Evolutionary conservation across 2,888 invertebrate species (phyloP).

Genomic region (Tridacna gigas): DNA sequence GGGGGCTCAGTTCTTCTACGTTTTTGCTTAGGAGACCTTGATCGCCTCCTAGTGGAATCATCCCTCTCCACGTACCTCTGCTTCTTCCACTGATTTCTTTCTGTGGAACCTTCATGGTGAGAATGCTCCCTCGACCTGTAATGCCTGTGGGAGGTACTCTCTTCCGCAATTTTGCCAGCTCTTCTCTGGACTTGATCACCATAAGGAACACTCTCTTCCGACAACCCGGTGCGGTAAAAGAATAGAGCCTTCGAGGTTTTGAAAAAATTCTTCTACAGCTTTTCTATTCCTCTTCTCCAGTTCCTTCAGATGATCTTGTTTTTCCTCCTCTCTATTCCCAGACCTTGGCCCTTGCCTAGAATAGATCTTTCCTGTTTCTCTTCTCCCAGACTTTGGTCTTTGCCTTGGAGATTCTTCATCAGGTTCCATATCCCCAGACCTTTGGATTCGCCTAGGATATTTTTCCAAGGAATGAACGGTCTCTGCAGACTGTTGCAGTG

Average conservation of each 20-base stretch:
- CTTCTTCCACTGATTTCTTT: no score
- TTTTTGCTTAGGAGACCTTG: no score
- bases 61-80: no score
- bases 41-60: no score
- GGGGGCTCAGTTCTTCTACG: no score
- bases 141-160: background rate
- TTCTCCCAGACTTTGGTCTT: background rate
- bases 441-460: background rate
- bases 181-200: background rate
- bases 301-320: background rate
- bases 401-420: background rate
- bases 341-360: background rate
- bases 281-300: background rate
- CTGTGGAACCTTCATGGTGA: background rate
- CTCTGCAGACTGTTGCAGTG: background rate
- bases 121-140: background rate
- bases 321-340: background rate
- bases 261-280: background rate
- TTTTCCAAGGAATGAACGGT: background rate
- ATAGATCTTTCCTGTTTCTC: background rate
- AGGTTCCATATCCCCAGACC: background rate
- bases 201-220: background rate
- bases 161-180: background rate
- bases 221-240: background rate
- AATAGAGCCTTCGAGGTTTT: background rate